Conservation (phyloP, 2,113 vertebrate genomes). For the Cebidichthys violaceus region DNA sequence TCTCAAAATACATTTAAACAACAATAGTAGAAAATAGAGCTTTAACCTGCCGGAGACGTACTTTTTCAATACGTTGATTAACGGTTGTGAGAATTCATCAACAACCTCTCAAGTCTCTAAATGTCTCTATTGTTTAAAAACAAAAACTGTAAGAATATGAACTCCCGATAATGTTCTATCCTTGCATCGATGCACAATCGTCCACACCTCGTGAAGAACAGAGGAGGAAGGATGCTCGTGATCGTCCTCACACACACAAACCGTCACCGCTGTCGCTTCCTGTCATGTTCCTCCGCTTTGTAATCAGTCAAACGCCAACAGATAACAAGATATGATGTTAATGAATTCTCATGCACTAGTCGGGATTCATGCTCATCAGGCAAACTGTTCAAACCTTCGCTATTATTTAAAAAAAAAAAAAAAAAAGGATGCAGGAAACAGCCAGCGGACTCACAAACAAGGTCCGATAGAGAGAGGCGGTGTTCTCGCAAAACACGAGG, state of each 20-base stretch:
- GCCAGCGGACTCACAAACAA: slow-evolving; percentile 94
- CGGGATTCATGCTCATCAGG: slow-evolving; percentile 53
- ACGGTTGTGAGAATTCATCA: neutral
- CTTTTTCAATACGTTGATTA: no score
- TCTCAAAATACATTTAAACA: neutral
- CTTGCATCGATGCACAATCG: no score
- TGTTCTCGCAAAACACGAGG: slow-evolving; percentile 98
- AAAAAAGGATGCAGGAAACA: slow-evolving; percentile 75
- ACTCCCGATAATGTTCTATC: no score
- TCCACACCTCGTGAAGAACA: no score
- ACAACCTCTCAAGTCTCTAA: no score
- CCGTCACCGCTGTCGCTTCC: neutral
- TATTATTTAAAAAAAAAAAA: neutral
- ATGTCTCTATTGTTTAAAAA: neutral
- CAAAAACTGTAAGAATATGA: no score
- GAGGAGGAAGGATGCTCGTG: slow-evolving; percentile 38
- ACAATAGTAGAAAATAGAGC: neutral
- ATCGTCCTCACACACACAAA: neutral
- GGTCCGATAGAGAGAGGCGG: slow-evolving; percentile 93
- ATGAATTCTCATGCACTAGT: slow-evolving; percentile 30
- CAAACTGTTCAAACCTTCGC: neutral
- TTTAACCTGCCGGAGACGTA: no score
- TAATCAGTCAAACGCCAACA: slow-evolving; percentile 12
- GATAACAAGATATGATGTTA: neutral
- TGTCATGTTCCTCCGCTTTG: slow-evolving; percentile 1